Base-by-base conservation (phyloP, 1,140 invertebrate species). In the Bombus impatiens region DNA sequence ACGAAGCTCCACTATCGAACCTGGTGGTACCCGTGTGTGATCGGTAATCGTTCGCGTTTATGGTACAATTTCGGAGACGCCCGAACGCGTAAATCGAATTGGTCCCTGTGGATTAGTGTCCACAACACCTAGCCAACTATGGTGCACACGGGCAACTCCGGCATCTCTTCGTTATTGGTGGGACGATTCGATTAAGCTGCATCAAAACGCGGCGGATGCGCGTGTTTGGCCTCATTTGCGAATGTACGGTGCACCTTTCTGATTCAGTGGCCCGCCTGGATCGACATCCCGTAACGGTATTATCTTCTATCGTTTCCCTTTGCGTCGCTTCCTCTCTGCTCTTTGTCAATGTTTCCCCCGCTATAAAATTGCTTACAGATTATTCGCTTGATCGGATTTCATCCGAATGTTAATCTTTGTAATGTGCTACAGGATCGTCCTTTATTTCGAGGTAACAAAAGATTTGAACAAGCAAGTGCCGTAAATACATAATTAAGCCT, bases 181-280 rank as follows among this genome's bases (percentile, higher is more conserved):
- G 22, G 15, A n/a, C 32, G 42, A 85, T 80, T 85, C 78, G 78
- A 85, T 85, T 85, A 85, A 74, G 25, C 68, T 70, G 76, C 74
- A 71, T 78, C 82, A 78, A 78, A 82, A 82, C 81, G 72, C 42
- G 59, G 13, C 42, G 71, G 57, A 89, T 75, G 83, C 74, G 37
- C 84, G 76, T 71, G 87, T 78, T 86, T 82, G 78, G 62, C 78
- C 83, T 76, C 87, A 86, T 89, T 89, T 89, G 74, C 78, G 67
- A 57, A 42, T 65, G 15, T 28, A 42, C 76, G 28, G 18, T 42
- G 32, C 37, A 5, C 76, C 78, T 53, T 79, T 89, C 74, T 86
- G 78, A 85, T 86, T 86, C 83, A 78, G 44, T 57, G 44, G 35
- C 44, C 78, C 59, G 77, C 86, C 78, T 37, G 65, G 44, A 82